A percentile compares a stretch with the other conserved stretches of the same genome.
Conservation (phyloP, 2,888 invertebrate species). For the Julus scandinavius region DNA sequence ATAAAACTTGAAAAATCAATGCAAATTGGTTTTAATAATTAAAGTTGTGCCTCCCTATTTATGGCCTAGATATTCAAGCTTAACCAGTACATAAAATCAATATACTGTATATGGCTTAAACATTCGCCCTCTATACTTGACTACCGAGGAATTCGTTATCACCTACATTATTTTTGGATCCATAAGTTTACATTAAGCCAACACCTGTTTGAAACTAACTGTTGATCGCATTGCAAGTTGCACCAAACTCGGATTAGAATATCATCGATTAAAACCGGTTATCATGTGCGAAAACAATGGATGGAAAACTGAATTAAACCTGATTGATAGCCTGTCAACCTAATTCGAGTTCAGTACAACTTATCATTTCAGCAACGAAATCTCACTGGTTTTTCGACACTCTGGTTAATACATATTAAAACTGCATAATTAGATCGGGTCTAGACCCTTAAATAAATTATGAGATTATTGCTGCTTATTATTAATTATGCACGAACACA, state of each 20-base stretch:
- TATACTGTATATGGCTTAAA: background rate
- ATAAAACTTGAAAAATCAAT: background rate
- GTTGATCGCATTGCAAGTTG: background rate
- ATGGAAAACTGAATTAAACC: too few relatives aligned
- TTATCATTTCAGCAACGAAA: background rate
- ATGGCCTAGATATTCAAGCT: background rate
- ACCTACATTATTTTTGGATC: background rate
- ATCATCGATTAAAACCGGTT: background rate
- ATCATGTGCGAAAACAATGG: background rate
- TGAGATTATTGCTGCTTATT: background rate
- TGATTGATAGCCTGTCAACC: background rate
- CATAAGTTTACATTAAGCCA: background rate
- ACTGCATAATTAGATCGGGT: background rate
- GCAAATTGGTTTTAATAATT: background rate
- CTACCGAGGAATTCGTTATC: conserved; percentile 18
- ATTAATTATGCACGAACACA: background rate
- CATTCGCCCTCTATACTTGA: background rate
- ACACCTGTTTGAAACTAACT: background rate
- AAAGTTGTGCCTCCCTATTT: background rate
- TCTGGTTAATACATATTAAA: background rate
- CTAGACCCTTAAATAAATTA: conserved; percentile 8
- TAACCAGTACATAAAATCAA: background rate
- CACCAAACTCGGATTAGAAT: background rate
- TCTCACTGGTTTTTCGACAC: background rate
- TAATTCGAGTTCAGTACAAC: background rate